Conservation (phyloP, 2,888 invertebrate genomes). For the Orchestes rusci region DNA sequence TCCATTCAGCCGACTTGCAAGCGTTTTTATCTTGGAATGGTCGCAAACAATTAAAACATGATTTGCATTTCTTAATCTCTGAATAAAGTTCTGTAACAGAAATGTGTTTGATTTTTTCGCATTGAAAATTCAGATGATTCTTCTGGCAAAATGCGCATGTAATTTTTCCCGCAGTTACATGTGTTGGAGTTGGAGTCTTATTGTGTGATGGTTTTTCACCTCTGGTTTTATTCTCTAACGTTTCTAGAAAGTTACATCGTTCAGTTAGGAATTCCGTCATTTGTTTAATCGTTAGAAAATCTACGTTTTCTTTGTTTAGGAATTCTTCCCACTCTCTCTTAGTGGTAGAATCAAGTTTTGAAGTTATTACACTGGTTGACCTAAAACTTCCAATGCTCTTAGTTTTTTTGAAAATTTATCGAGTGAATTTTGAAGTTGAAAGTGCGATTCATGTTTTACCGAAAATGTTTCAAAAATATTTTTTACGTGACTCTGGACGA, state of each 20-base stretch:
- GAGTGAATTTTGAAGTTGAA: constrained; percentile 12
- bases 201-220: no score
- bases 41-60: no score
- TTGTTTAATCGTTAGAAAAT: background rate
- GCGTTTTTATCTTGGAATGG: no score
- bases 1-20: background rate
- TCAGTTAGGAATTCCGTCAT: background rate
- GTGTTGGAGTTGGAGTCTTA: no score
- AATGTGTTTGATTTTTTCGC: no score
- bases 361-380: constrained; percentile 1
- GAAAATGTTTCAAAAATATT: no score
- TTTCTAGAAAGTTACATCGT: constrained; percentile 10
- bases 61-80: background rate
- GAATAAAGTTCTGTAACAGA: no score
- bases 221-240: no score
- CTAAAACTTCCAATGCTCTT: constrained; percentile 14
- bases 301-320: no score
- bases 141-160: background rate
- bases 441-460: constrained; percentile 16
- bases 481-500: constrained; percentile 12
- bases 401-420: constrained; percentile 16
- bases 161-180: no score
- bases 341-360: constrained; percentile 4
- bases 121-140: no score
- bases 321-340: no score